These are phyloP conservation scores for Drosophila seguyi DNA, from an alignment of 1,140 invertebrate species.

Conservation along the genomic window DNA sequence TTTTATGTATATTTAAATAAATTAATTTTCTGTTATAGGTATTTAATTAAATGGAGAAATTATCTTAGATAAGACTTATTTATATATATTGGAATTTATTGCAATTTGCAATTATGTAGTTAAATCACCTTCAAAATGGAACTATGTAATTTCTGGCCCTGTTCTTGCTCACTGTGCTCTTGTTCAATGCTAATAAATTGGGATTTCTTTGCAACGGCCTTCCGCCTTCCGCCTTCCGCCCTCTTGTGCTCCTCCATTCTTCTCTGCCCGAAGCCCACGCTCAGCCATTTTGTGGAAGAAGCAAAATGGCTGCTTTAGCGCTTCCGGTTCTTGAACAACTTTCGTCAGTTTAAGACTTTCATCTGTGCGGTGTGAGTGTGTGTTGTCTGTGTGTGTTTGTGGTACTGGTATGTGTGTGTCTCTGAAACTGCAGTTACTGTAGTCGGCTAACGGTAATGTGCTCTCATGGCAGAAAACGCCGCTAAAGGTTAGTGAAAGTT, in stretches of 20 bases:
- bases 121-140: background rate
- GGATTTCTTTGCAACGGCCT: slow-evolving; percentile 36
- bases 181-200: slow-evolving; percentile 61
- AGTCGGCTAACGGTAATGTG: slow-evolving; percentile 58
- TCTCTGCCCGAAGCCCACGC: background rate
- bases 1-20: background rate
- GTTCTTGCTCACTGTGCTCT: background rate
- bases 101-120: background rate
- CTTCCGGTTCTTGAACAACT: slow-evolving; percentile 55
- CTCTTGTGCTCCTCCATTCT: background rate
- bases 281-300: slow-evolving; percentile 28
- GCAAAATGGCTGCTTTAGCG: slow-evolving; percentile 63
- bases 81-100: background rate
- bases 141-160: background rate
- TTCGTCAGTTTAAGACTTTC: slow-evolving; percentile 39
- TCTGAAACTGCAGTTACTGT: slow-evolving; percentile 46
- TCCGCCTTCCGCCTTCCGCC: background rate
- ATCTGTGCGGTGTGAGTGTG: slow-evolving; percentile 2
- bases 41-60: background rate
- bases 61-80: background rate
- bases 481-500: slow-evolving; percentile 64
- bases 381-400: slow-evolving; percentile 20
- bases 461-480: slow-evolving; percentile 44
- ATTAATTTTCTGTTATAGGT: background rate
- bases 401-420: background rate